Percentiles rank a stretch among this genome's conserved stretches.
phyloP scores from a whole-genome alignment of 2,113 vertebrate genomes.

The Mastomys natalensis region DNA sequence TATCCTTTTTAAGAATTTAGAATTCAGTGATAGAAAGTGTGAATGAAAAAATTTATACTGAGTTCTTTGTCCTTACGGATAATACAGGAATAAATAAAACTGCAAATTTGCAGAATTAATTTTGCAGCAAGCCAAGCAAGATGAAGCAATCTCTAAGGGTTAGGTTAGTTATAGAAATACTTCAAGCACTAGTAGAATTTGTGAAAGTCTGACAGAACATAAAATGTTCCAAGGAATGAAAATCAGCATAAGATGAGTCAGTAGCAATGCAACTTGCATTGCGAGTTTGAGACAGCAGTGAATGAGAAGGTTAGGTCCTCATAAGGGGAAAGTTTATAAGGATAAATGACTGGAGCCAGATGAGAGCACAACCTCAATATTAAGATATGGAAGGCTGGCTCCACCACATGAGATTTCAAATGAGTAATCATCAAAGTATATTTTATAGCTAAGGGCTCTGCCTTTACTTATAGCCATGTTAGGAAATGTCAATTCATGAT shows the following conservation, averaged over 20 bases:
- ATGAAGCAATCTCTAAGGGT: neutral
- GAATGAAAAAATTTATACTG: neutral
- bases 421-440: neutral
- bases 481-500: neutral
- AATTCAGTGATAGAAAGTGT: neutral
- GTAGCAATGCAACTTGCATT: neutral
- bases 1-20: neutral
- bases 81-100: neutral
- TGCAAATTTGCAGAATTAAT: conserved; percentile 2
- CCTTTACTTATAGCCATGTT: neutral
- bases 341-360: neutral
- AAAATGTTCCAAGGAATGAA: neutral
- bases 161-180: neutral
- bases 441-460: neutral
- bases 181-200: neutral
- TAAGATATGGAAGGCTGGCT: neutral
- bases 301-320: neutral
- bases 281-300: neutral
- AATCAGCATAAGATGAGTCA: neutral
- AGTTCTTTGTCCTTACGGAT: neutral
- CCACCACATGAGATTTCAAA: neutral
- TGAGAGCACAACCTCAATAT: neutral
- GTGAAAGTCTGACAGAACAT: neutral
- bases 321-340: neutral
- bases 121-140: neutral